Conservation (phyloP, 2,113 vertebrate genomes). For the Gavia stellata region DNA sequence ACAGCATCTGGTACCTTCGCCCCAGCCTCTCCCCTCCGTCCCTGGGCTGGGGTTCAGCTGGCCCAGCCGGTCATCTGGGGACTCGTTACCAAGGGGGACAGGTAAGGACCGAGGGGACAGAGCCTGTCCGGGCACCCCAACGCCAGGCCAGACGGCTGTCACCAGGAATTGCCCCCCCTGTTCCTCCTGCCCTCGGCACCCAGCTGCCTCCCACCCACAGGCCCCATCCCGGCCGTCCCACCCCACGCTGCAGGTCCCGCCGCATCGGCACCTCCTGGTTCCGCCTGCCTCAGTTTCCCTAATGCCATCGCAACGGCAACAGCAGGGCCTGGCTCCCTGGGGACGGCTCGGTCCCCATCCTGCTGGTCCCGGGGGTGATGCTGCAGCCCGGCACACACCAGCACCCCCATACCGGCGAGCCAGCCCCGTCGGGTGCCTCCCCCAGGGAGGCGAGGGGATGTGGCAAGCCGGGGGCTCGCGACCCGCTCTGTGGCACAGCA, state of each 20-base stretch:
- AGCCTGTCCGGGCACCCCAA: not conserved
- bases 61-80: constrained; percentile 41
- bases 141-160: not conserved
- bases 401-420: not conserved
- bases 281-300: not conserved
- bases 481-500: not conserved
- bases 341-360: not conserved
- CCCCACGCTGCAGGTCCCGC: not conserved
- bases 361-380: not conserved
- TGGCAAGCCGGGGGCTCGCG: fast-evolving
- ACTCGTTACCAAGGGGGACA: constrained; percentile 37
- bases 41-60: constrained; percentile 24
- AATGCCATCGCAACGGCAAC: fast-evolving
- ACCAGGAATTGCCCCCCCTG: not conserved
- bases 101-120: not conserved
- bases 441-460: not conserved
- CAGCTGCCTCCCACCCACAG: not conserved
- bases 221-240: not conserved
- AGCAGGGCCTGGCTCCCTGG: fast-evolving
- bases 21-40: not conserved
- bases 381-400: not conserved
- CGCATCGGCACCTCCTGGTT: fast-evolving
- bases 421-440: fast-evolving
- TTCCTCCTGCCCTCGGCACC: not conserved
- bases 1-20: constrained; percentile 32